Base-by-base conservation (phyloP, 2,888 invertebrate genomes). In the Argyresthia albistria region DNA sequence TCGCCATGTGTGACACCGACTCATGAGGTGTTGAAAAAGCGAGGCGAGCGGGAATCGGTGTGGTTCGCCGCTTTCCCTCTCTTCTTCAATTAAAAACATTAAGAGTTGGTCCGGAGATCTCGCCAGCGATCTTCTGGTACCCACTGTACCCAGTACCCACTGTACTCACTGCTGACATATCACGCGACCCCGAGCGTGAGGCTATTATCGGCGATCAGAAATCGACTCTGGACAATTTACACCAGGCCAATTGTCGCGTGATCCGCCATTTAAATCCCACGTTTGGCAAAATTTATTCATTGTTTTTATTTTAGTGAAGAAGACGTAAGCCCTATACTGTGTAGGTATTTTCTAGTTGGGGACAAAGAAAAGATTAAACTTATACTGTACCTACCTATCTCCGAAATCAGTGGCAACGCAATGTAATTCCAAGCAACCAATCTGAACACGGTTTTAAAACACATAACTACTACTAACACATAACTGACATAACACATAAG, bases 151-250 rank as follows among this genome's bases (percentile, higher is more conserved):
- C n/a, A n/a, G 39, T 14, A 14, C 48, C 46, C 49, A 25, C 25
- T 4, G 25, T 25, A 25, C 25, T 6, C 25, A 25, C 25, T 25
- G 66, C 60, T 76, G 78, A 71, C 77, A 79, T 78, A 78, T 80
- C 78, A 80, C 79, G 80, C 79, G 70, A 82, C 67, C 71, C 60
- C 57, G 57, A 62, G 60, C 69, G 60, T 63, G 65, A 60, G 49
- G 55, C 52, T 50, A 58, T 58, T 66, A 66, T 66, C 66, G 62
- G 60, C 59, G 55, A 60, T 58, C 56, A 60, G 61, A 64, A 62
- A 66, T 69, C 66, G 58, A 50, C 53, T 52, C 56, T 53, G 59
- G 47, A 55, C 53, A 55, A 52, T 57, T 56, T 49, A 59, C 57
- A 51, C 50, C 54, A 54, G 56, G 52, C 53, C 56, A 53, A 58